These are phyloP conservation scores for Platerodrilus igneus DNA, from an alignment of 2,888 invertebrate genomes.

Conservation along the genomic window DNA sequence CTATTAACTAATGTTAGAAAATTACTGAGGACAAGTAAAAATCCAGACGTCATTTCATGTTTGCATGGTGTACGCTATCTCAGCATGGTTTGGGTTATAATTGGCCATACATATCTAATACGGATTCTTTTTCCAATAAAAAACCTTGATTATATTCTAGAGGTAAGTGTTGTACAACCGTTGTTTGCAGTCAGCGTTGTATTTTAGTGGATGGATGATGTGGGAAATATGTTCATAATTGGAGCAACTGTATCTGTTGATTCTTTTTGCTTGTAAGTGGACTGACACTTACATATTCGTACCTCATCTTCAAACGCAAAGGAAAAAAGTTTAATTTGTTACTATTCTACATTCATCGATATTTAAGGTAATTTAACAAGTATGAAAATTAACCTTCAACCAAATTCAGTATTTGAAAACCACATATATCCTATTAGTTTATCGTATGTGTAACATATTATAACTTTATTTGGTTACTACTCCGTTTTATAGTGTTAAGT, in stretches of 20 bases:
- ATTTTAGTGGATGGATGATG: conserved; percentile 21
- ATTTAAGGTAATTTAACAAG: conserved; percentile 48
- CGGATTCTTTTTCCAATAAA: neutral
- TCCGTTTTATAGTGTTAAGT: too few relatives aligned
- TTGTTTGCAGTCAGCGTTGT: too few relatives aligned
- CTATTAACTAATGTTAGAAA: conserved; percentile 47
- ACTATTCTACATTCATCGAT: conserved; percentile 45
- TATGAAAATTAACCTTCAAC: too few relatives aligned
- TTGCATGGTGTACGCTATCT: conserved; percentile 49
- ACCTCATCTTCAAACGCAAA: conserved; percentile 38
- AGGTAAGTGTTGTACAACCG: neutral
- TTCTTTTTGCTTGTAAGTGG: conserved; percentile 62
- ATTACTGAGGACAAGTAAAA: conserved; percentile 41
- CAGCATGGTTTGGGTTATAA: conserved; percentile 51
- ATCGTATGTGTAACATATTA: too few relatives aligned
- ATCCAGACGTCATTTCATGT: conserved; percentile 44
- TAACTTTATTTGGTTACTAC: too few relatives aligned
- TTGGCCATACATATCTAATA: conserved; percentile 40
- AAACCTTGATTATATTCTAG: neutral
- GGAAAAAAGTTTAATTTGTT: conserved; percentile 38
- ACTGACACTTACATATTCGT: conserved; percentile 51
- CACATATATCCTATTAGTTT: too few relatives aligned
- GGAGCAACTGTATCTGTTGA: conserved; percentile 48
- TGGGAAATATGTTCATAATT: conserved; percentile 21
- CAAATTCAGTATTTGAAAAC: too few relatives aligned